Base-by-base conservation (phyloP, 2,113 vertebrate genomes). In the Anguilla japonica region DNA sequence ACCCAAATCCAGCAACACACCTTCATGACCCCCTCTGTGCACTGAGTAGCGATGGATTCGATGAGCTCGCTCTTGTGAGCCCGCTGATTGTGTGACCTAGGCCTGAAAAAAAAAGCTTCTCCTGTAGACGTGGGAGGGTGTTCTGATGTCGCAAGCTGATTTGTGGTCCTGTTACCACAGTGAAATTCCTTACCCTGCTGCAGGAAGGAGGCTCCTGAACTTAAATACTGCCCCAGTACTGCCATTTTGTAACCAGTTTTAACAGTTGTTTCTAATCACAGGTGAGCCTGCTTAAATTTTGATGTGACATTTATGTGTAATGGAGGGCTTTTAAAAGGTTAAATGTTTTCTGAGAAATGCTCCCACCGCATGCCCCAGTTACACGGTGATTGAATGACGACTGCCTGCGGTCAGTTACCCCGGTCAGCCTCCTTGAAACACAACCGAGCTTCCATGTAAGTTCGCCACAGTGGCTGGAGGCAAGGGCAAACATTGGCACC, bases 81-180 rank as follows among this genome's bases (percentile, higher is more conserved):
- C 63, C 2, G 85, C 82, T 89, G 88, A 89, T 86, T 81, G 79
- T 50, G 79, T 89, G 83, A 85, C 80, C 87, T 56, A 84, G 2
- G 87, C n/a, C 43, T 43, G 3, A 75, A 91, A 92, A 89, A 89
- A 91, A 89, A 87, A 86, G 84, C 43, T 86, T 75, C 88, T 88
- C 56, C 34, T 86, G 34, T 60, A 88, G 75, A 57, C 84, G 82
- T 29, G 89, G 57, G 40, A 0, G 71, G 26, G 81, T 83, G 57
- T 81, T 85, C 90, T 91, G 57, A 14, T 56, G 87, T 84, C 41
- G 83, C 53, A 20, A 18, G 46, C 79, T 88, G 46, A 82, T 90
- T 91, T 89, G 88, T 63, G 83, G 79, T 2, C 3, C 22, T 78
- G 75, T 83, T 57, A 82, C 29, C 63, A 53, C 71, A 75, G 75